A percentile compares a stretch with the other conserved stretches of the same genome.
These are phyloP conservation scores for Pelecanus crispus DNA, from an alignment of 2,113 vertebrate species.

Conservation along the genomic window DNA sequence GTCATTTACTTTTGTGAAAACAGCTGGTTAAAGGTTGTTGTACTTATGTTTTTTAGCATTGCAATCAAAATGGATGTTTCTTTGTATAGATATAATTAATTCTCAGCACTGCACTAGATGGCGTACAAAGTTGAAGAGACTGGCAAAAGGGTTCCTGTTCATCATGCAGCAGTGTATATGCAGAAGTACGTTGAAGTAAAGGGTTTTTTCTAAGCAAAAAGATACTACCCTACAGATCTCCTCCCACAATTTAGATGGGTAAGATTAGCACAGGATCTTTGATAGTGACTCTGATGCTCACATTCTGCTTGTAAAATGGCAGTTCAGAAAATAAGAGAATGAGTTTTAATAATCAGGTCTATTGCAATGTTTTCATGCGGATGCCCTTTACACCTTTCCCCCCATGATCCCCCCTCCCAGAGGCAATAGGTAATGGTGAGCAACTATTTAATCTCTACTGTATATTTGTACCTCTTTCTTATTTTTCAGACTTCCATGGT, in stretches of 20 bases:
- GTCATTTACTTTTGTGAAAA: constrained; percentile 35
- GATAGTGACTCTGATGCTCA: neutral
- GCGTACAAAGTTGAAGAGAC: neutral
- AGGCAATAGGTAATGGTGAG: neutral
- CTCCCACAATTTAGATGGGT: neutral
- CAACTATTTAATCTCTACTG: neutral
- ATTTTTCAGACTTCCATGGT: neutral
- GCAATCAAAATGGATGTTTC: constrained; percentile 4
- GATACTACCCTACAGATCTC: neutral
- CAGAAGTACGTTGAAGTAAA: neutral
- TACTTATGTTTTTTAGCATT: neutral
- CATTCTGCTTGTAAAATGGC: neutral
- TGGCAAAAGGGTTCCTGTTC: neutral
- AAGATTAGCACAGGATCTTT: neutral
- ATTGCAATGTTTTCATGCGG: neutral
- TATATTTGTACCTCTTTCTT: neutral
- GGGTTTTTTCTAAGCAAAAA: neutral
- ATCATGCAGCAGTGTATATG: fast-evolving
- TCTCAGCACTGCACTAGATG: neutral
- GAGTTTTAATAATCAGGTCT: neutral
- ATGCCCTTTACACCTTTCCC: neutral
- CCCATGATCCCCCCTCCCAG: fast-evolving
- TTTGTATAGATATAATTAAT: neutral
- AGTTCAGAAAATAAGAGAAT: neutral
- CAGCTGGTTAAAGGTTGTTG: constrained; percentile 40